Percentiles rank a stretch among this genome's conserved stretches.
Evolutionary conservation across 2,113 vertebrate genomes (phyloP).

Genomic region (Brachyistius frenatus): DNA sequence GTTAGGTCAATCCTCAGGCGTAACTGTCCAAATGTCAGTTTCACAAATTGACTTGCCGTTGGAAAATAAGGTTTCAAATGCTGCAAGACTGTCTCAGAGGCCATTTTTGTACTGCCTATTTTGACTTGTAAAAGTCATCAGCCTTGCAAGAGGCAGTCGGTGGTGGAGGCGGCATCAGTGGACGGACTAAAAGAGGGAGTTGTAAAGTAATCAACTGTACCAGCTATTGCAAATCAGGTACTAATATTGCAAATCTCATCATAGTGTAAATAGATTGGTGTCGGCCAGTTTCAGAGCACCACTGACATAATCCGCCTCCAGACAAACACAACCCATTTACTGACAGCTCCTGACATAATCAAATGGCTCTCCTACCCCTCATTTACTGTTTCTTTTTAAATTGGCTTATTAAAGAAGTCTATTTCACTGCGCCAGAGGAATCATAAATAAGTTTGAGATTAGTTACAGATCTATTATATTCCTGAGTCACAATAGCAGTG

Average conservation of each 20-base stretch:
- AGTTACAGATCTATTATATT: constrained; percentile 4
- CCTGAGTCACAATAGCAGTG: neutral
- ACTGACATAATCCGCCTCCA: neutral
- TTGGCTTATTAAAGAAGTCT: neutral
- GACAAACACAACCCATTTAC: neutral
- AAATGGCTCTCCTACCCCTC: neutral
- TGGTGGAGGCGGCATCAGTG: neutral
- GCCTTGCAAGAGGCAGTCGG: neutral
- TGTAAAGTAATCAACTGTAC: neutral
- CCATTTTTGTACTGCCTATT: neutral
- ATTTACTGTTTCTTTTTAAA: neutral
- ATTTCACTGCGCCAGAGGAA: neutral
- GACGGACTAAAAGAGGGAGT: neutral
- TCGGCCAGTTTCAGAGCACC: too few species aligned
- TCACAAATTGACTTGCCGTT: neutral
- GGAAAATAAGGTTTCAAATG: neutral
- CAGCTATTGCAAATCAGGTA: neutral
- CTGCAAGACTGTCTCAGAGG: neutral
- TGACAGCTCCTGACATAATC: neutral
- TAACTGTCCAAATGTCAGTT: neutral
- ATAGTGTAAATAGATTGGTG: neutral
- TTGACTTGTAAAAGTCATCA: neutral
- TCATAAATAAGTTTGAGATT: neutral
- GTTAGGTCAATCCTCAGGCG: neutral
- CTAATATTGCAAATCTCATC: neutral